These are phyloP conservation scores for Lithodes maja DNA, from an alignment of 2,888 invertebrate species.

Conservation along the genomic window DNA sequence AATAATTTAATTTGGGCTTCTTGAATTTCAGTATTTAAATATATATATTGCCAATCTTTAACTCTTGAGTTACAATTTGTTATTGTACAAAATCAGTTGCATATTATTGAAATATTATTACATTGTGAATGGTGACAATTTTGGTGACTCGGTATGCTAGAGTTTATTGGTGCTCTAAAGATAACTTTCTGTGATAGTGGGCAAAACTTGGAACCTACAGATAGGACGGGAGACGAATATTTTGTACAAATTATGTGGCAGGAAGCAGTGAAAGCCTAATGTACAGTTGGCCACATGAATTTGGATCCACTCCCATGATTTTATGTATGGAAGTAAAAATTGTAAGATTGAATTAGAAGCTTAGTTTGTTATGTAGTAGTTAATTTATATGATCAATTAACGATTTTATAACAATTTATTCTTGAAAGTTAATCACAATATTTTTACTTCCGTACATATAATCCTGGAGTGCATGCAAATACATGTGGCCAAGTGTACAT, in stretches of 20 bases:
- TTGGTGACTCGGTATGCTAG: conserved; percentile 26
- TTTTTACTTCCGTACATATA: too few relatives aligned
- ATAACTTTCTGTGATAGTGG: conserved; percentile 61
- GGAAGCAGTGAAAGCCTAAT: too few relatives aligned
- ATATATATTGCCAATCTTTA: background rate
- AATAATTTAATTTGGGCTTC: conserved; percentile 11
- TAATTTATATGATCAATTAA: too few relatives aligned
- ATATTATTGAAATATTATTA: conserved; percentile 16
- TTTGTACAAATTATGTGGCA: background rate
- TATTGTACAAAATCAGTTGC: conserved; percentile 19
- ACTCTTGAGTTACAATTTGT: background rate
- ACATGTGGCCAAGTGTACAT: too few relatives aligned
- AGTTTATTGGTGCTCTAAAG: conserved; percentile 57
- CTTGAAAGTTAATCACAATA: too few relatives aligned
- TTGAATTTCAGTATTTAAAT: conserved; percentile 18
- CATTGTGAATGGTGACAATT: conserved; percentile 29
- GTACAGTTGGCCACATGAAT: too few relatives aligned
- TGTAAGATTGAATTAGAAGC: too few relatives aligned
- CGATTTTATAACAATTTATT: too few relatives aligned
- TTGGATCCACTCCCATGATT: too few relatives aligned
- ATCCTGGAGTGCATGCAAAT: too few relatives aligned
- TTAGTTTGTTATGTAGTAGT: too few relatives aligned
- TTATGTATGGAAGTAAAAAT: too few relatives aligned
- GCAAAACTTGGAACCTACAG: conserved; percentile 38
- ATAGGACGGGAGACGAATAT: conserved; percentile 29